Evolutionary conservation across 2,113 vertebrate genomes (phyloP), one percentile per base, ranked within the genome.

Genomic region (Pituophis catenifer): DNA sequence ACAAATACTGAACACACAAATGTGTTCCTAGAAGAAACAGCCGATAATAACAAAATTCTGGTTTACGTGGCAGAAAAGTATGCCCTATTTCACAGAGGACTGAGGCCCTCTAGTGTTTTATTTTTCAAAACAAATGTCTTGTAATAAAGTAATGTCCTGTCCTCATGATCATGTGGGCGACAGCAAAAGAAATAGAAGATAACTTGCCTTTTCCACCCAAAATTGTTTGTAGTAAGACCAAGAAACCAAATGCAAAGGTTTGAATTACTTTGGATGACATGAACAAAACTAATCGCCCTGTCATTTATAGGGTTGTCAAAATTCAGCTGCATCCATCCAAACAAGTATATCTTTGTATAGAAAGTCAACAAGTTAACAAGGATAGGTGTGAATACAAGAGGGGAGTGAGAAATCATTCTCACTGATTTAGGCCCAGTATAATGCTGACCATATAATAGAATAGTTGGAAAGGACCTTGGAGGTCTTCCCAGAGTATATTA

Each of bases 81-180:
- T 33, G 26, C 17, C 2, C 8, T 54, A 21, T 92, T n/a, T 17
- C 53, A 0, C 0, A 92, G 95, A 53, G 0, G 92, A 65, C 92
- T 94, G 96, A 92, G 94, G 95, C 89, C 96, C 95, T 86, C 96
- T 95, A 91, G 92, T 94, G 96, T 95, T 95, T 33, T 1, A 90
- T 88, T 57, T 91, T 29, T 59, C 38, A 92, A 8, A 3, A 86
- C 9, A 6, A n/a, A 55, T 93, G 10, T 59, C 54, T 23, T 26
- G 15, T 29, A 33, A 57, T 6, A 93, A 53, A 50, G 55, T 11
- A 86, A 62, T 12, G 75, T 33, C 10, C 2, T 50, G 13, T n/a
- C 44, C 11, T 90, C 54, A 5, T 15, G 26, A 58, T 90, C 8
- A 53, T 26, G 12, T 54, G 10, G 8, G 29, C 2, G 17, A 52